Conservation (phyloP, 2,888 invertebrate species). For the Lymantria monacha region DNA sequence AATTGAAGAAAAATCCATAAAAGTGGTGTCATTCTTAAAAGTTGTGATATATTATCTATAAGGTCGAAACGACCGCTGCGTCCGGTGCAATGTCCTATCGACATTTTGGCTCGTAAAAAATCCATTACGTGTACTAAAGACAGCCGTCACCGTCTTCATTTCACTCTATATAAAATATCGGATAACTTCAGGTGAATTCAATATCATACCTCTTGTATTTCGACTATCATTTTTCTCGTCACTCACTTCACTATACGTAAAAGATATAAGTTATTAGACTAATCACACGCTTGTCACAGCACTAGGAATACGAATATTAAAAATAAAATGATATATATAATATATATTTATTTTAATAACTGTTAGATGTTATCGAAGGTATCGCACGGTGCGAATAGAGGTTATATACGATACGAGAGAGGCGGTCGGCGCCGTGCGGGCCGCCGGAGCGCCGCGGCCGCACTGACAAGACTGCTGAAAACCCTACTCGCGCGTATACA, state of each 20-base stretch:
- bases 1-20: not conserved
- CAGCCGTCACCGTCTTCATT: conserved; percentile 12
- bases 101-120: conserved; percentile 37
- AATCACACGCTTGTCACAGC: conserved; percentile 19
- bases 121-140: conserved; percentile 33
- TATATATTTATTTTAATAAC: conserved; percentile 23
- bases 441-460: conserved; percentile 77
- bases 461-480: conserved; percentile 45
- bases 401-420: conserved; percentile 26
- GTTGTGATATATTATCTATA: conserved; percentile 13
- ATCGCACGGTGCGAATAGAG: conserved; percentile 29
- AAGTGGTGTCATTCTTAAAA: conserved; percentile 10
- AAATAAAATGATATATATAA: conserved; percentile 29
- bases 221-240: conserved; percentile 71
- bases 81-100: conserved; percentile 38
- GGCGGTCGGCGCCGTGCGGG: conserved; percentile 64
- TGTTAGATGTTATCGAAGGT: conserved; percentile 20
- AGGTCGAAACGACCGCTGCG: conserved; percentile 23
- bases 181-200: conserved; percentile 17
- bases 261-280: conserved; percentile 11
- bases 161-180: conserved; percentile 20
- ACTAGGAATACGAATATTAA: conserved; percentile 29
- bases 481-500: not conserved
- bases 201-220: conserved; percentile 70
- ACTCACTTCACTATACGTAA: conserved; percentile 33